phyloP scores from a whole-genome alignment of 2,113 vertebrate species.

The Cryptotis parvus region DNA sequence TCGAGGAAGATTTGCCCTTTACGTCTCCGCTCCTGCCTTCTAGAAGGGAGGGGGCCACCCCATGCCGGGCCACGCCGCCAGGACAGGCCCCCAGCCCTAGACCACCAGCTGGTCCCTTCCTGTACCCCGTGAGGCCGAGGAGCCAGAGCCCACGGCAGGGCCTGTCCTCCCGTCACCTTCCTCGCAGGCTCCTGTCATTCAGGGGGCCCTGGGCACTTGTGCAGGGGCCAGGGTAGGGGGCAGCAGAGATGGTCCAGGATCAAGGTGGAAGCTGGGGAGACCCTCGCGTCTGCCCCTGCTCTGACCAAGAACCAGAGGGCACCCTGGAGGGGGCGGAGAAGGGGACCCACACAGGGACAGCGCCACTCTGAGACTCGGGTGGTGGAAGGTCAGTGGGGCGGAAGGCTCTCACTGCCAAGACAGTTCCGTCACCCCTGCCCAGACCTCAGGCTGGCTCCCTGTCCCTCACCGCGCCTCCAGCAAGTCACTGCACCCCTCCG shows the following conservation, averaged over 20 bases:
- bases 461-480: not conserved
- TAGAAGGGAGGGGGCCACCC: not conserved
- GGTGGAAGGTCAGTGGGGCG: not conserved
- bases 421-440: not conserved
- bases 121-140: not conserved
- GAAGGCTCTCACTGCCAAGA: not conserved
- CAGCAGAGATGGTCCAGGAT: too few species aligned
- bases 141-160: too few species aligned
- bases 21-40: not conserved
- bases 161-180: too few species aligned
- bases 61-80: not conserved
- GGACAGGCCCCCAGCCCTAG: not conserved
- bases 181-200: not conserved
- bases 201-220: too few species aligned
- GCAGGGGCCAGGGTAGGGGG: too few species aligned
- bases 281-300: too few species aligned
- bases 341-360: too few species aligned
- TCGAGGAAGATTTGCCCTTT: slow-evolving; percentile 56
- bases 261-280: too few species aligned
- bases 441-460: not conserved
- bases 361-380: too few species aligned
- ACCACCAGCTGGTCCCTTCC: not conserved
- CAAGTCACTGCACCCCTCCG: slow-evolving; percentile 52
- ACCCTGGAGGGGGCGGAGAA: not conserved
- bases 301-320: too few species aligned